These are phyloP conservation scores for Felis chaus DNA, from an alignment of 2,113 vertebrate species.

Conservation along the genomic window DNA sequence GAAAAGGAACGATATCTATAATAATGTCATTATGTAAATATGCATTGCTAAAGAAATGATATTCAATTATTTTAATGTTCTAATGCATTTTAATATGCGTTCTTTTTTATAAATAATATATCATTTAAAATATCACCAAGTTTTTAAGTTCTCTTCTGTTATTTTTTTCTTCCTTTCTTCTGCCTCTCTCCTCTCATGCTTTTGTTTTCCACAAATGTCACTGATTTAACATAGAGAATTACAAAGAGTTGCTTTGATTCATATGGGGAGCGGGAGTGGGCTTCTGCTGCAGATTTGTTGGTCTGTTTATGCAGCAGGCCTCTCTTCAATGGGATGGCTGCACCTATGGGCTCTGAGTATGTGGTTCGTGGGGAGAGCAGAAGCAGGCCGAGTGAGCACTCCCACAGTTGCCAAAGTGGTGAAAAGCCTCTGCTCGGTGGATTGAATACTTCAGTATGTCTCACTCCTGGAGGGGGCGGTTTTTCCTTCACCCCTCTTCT, in stretches of 20 bases:
- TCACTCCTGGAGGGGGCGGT: background rate
- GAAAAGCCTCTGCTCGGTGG: background rate
- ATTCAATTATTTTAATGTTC: constrained; percentile 4
- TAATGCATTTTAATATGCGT: background rate
- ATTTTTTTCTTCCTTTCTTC: constrained; percentile 18
- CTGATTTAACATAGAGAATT: background rate
- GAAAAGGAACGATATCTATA: background rate
- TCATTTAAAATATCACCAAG: background rate
- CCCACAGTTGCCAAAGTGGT: background rate
- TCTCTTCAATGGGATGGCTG: background rate
- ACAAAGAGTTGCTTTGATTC: background rate
- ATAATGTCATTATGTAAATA: background rate
- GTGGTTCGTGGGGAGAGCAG: background rate
- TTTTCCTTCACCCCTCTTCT: background rate
- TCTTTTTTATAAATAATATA: background rate
- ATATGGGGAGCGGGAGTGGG: background rate
- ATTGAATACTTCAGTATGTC: background rate
- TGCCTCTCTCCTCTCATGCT: background rate
- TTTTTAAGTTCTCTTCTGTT: background rate
- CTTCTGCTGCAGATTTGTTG: background rate
- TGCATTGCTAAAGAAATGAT: background rate
- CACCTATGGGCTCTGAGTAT: background rate
- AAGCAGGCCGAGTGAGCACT: background rate
- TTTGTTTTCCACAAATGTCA: background rate
- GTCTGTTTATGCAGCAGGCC: background rate